phyloP scores from a whole-genome alignment of 2,888 invertebrate species.

The Tipula confusa region DNA sequence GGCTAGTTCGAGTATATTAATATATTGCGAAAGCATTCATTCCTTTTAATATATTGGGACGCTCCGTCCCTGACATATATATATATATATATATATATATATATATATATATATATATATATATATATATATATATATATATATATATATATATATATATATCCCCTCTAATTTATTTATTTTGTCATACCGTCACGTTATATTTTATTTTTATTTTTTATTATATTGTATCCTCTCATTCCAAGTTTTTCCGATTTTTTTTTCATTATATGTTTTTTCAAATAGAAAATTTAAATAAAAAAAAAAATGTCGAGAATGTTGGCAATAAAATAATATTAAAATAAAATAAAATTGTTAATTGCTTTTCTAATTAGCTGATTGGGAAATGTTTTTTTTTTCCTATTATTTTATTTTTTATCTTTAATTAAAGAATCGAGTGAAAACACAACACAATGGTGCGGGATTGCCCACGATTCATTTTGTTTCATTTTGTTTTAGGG shows the following conservation, averaged over 20 bases:
- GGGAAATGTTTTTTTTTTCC: slow-evolving; percentile 21
- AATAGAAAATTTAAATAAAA: not conserved
- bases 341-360: slow-evolving; percentile 30
- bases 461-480: not conserved
- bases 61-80: too few species aligned
- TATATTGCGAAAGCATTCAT: too few species aligned
- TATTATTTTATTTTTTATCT: slow-evolving; percentile 3
- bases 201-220: not conserved
- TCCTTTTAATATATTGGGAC: too few species aligned
- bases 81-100: too few species aligned
- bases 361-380: slow-evolving; percentile 30
- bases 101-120: too few species aligned
- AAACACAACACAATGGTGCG: not conserved
- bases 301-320: not conserved
- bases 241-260: not conserved
- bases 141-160: not conserved
- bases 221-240: not conserved
- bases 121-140: not conserved
- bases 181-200: not conserved
- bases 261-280: not conserved
- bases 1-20: too few species aligned
- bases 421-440: slow-evolving; percentile 27
- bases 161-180: not conserved
- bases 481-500: not conserved
- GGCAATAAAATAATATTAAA: slow-evolving; percentile 28